Evolutionary conservation across 2,888 invertebrate genomes (phyloP).

Genomic region (Dryobotodes eremita): DNA sequence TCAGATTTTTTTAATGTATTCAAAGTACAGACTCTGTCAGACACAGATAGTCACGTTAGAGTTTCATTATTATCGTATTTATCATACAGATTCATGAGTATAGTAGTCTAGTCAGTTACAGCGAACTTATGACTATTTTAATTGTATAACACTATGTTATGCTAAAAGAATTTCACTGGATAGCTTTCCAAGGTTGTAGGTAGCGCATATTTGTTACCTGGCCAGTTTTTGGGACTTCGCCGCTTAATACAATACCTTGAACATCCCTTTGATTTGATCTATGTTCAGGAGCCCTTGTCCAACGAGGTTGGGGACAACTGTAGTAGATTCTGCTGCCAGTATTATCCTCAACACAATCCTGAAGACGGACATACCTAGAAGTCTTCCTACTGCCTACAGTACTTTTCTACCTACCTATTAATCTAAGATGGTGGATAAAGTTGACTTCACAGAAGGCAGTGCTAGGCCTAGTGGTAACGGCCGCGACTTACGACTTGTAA

Average conservation of each 20-base stretch:
- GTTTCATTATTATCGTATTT: constrained; percentile 18
- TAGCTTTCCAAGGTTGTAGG: constrained; percentile 1
- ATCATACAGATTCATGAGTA: constrained; percentile 30
- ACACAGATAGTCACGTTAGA: constrained; percentile 18
- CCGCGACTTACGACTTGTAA: no score
- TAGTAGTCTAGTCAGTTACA: constrained; percentile 31
- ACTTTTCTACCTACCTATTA: no score
- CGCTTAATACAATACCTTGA: not conserved
- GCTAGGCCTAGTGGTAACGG: no score
- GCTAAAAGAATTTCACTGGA: constrained; percentile 22
- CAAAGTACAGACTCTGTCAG: not conserved
- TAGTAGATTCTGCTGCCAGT: not conserved
- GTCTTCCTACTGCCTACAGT: not conserved
- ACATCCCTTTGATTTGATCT: not conserved
- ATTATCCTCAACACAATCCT: not conserved
- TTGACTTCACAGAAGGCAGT: not conserved
- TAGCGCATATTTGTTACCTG: not conserved
- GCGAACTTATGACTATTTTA: constrained; percentile 41
- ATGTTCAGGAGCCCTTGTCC: no score
- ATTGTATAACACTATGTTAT: constrained; percentile 55
- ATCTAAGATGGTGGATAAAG: not conserved
- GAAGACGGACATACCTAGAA: not conserved
- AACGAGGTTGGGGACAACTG: not conserved
- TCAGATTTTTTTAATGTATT: not conserved
- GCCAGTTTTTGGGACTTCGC: not conserved